Conservation (phyloP, 2,113 vertebrate genomes). For the Promerops cafer region DNA sequence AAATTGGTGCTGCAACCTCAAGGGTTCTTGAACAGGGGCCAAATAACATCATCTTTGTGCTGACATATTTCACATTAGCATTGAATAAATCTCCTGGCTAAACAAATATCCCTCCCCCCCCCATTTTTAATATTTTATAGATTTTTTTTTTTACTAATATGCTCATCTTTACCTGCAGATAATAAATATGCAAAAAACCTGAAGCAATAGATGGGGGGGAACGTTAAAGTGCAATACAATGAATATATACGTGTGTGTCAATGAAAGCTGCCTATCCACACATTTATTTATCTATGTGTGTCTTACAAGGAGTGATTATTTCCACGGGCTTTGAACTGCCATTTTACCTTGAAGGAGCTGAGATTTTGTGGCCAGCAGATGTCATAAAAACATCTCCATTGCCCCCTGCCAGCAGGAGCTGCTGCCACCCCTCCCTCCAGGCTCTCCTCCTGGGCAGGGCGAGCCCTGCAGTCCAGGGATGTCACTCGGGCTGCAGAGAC, state of each 20-base stretch:
- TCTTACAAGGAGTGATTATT: neutral
- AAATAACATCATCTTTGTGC: neutral
- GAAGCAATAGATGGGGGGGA: neutral
- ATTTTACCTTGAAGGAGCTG: neutral
- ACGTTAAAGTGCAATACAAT: neutral
- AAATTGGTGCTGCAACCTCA: neutral
- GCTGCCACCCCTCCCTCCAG: neutral
- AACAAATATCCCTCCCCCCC: neutral
- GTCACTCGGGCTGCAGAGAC: neutral
- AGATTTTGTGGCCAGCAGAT: neutral
- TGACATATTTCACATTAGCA: neutral
- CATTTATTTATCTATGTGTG: too few species aligned
- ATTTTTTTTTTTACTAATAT: neutral
- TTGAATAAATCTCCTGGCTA: neutral
- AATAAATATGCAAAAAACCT: neutral
- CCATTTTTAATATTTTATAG: neutral
- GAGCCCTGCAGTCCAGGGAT: neutral
- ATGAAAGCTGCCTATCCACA: neutral
- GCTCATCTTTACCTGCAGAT: neutral
- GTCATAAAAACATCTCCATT: neutral
- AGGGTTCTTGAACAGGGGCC: neutral
- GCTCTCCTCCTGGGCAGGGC: neutral
- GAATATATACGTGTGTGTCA: rapidly evolving
- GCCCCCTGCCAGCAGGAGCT: neutral
- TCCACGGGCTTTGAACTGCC: neutral